These are phyloP conservation scores for Echinarachnius parma DNA, from an alignment of 53 echinoderm and acorn worm species.

Conservation along the genomic window DNA sequence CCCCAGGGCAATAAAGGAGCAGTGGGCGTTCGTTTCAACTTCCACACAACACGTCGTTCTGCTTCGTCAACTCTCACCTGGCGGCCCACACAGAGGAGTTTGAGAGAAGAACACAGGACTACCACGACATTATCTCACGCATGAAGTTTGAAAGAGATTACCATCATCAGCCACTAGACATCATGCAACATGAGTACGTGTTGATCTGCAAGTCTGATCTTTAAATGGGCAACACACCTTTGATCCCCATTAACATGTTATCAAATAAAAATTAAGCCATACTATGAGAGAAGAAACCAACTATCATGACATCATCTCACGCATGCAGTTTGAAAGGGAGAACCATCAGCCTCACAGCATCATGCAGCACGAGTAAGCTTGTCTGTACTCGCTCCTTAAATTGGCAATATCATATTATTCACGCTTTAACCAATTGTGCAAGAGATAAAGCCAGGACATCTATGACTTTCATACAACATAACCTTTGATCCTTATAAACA, in stretches of 20 bases:
- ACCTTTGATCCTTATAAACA: too few relatives aligned
- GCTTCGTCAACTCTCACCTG: constrained; percentile 95
- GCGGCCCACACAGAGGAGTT: constrained; percentile 95
- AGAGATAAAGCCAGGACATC: too few relatives aligned
- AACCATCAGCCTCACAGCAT: constrained; percentile 29
- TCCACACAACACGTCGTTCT: constrained; percentile 98
- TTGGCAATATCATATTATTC: too few relatives aligned
- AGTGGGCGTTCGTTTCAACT: constrained; percentile 81
- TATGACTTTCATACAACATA: too few relatives aligned
- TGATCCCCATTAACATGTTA: too few relatives aligned
- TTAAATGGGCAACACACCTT: too few relatives aligned
- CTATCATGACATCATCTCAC: constrained; percentile 82
- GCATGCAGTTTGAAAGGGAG: constrained; percentile 81
- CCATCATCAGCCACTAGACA: constrained; percentile 29
- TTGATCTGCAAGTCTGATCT: too few relatives aligned
- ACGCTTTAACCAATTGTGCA: too few relatives aligned
- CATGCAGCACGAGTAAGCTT: constrained; percentile 81
- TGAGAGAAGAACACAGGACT: constrained; percentile 94
- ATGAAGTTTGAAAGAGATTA: constrained; percentile 76
- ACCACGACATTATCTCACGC: constrained; percentile 77
- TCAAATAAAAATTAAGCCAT: too few relatives aligned
- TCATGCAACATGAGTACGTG: constrained; percentile 82
- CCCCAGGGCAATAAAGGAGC: constrained; percentile 99
- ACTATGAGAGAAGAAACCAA: too few relatives aligned
- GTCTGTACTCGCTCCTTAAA: too few relatives aligned